Percentiles rank a stretch among this genome's conserved stretches.
Evolutionary conservation across 1,140 invertebrate species (phyloP).

Genomic region (Aphelinus certus): DNA sequence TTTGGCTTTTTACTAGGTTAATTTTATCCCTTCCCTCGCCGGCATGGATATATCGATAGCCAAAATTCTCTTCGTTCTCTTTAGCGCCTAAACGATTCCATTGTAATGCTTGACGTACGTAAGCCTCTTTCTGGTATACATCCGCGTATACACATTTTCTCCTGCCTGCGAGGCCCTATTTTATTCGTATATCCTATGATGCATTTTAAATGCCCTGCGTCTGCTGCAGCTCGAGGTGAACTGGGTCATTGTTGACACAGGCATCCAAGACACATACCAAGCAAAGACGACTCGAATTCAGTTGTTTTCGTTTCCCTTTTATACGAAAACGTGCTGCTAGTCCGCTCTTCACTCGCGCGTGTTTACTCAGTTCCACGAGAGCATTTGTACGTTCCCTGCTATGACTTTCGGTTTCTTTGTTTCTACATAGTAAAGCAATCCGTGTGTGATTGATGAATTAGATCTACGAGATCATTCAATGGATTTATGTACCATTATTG

Average conservation of each 20-base stretch:
- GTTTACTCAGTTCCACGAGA: too few species aligned
- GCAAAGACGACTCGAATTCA: neutral
- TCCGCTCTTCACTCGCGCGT: conserved; percentile 9
- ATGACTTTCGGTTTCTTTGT: too few species aligned
- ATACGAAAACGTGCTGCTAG: neutral
- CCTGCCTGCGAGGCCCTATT: conserved; percentile 8
- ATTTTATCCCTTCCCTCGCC: conserved; percentile 44
- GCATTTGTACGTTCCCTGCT: too few species aligned
- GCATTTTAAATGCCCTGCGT: conserved; percentile 14
- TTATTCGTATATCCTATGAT: conserved; percentile 30
- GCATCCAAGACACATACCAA: conserved; percentile 43
- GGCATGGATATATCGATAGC: neutral
- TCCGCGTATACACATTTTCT: conserved; percentile 36
- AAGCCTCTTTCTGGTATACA: conserved; percentile 45
- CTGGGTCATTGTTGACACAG: conserved; percentile 52
- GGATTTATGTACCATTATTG: too few species aligned
- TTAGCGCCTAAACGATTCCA: too few species aligned
- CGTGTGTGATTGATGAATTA: too few species aligned
- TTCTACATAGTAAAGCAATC: too few species aligned
- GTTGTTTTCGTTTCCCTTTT: too few species aligned
- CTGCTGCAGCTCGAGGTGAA: conserved; percentile 40
- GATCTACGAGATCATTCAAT: too few species aligned
- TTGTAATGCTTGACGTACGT: conserved; percentile 2
- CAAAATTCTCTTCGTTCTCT: conserved; percentile 1
- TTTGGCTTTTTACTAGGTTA: conserved; percentile 45